Percentiles rank a stretch among this genome's conserved stretches.
Evolutionary conservation across 2,888 invertebrate species (phyloP).

Genomic region (Scaptomyza polygonia): DNA sequence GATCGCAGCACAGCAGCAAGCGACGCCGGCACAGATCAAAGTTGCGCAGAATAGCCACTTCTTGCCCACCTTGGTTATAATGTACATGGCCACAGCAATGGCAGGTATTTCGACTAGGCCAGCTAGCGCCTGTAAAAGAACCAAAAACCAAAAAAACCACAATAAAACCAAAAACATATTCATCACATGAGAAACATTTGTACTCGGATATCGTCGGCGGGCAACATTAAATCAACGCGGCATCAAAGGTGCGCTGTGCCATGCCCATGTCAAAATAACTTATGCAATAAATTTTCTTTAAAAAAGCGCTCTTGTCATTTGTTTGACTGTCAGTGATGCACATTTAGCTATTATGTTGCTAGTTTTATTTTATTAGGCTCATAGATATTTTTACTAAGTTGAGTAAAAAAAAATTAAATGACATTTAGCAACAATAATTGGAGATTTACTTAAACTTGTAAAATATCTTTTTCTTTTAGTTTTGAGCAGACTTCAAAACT

Average conservation of each 20-base stretch:
- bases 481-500: background rate
- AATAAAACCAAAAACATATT: slow-evolving; percentile 9
- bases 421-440: too few species aligned
- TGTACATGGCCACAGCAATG: slow-evolving; percentile 90
- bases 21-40: slow-evolving; percentile 88
- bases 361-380: background rate
- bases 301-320: slow-evolving; percentile 31
- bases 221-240: slow-evolving; percentile 63
- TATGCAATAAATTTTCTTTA: slow-evolving; percentile 68
- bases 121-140: slow-evolving; percentile 85
- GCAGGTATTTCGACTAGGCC: slow-evolving; percentile 92
- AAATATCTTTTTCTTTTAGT: too few species aligned
- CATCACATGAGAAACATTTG: slow-evolving; percentile 15
- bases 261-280: slow-evolving; percentile 76
- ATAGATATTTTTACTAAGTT: background rate
- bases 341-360: slow-evolving; percentile 25
- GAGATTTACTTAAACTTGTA: too few species aligned
- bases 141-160: background rate
- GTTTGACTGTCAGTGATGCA: slow-evolving; percentile 47
- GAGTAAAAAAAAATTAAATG: background rate
- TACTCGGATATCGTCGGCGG: slow-evolving; percentile 61
- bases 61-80: slow-evolving; percentile 90
- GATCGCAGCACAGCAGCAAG: slow-evolving; percentile 88
- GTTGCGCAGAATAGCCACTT: slow-evolving; percentile 89
- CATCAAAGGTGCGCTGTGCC: slow-evolving; percentile 69